Evolutionary conservation across 1,140 invertebrate species (phyloP).

Genomic region (Vanessa atalanta): DNA sequence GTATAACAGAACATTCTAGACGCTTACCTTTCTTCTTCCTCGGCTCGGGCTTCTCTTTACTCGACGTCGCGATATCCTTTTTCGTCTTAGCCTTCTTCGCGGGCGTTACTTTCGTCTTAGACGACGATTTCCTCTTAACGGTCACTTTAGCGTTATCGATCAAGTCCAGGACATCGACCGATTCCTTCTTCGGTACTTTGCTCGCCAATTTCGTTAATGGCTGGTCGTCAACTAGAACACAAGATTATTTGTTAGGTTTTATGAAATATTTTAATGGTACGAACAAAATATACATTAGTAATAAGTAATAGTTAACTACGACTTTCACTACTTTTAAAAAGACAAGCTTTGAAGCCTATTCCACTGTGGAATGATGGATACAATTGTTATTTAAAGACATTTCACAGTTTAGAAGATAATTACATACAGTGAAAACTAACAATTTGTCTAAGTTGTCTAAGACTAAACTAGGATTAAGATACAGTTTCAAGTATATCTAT

Average conservation of each 20-base stretch:
- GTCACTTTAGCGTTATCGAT: constrained; percentile 58
- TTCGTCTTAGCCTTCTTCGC: constrained; percentile 59
- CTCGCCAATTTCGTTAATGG: constrained; percentile 65
- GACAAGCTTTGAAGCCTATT: too few species aligned
- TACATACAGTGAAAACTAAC: too few species aligned
- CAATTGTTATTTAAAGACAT: too few species aligned
- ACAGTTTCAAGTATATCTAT: too few species aligned
- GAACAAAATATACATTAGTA: too few species aligned
- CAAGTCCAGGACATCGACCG: constrained; percentile 57
- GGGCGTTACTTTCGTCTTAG: constrained; percentile 48
- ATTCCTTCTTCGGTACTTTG: constrained; percentile 68
- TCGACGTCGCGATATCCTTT: constrained; percentile 54
- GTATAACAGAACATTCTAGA: constrained; percentile 34
- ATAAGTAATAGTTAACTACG: too few species aligned
- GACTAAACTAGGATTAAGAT: too few species aligned
- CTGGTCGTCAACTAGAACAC: constrained; percentile 63
- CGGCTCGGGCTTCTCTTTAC: constrained; percentile 57
- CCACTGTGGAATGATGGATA: too few species aligned
- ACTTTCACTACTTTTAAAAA: too few species aligned
- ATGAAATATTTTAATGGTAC: too few species aligned
- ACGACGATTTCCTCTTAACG: constrained; percentile 59
- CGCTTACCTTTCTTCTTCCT: constrained; percentile 77
- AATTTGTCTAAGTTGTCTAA: too few species aligned
- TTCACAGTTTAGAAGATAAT: too few species aligned
- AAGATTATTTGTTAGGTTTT: constrained; percentile 13